Conservation (phyloP, 2,888 invertebrate species). For the Galeruca laticollis region DNA sequence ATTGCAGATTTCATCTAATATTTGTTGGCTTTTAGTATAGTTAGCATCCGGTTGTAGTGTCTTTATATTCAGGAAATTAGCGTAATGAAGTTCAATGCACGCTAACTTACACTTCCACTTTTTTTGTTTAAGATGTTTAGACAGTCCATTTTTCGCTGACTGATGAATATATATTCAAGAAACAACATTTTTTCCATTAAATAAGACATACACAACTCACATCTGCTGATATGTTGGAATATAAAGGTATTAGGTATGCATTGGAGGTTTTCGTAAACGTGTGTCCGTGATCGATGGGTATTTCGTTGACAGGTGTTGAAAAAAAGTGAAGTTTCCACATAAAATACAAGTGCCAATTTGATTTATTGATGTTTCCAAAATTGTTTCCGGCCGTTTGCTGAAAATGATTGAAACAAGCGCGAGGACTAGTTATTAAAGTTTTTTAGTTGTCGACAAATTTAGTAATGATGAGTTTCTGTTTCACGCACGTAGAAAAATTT, state of each 20-base stretch:
- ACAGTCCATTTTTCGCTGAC: no score
- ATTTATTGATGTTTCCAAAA: conserved; percentile 51
- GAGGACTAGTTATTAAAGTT: conserved; percentile 3
- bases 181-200: no score
- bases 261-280: conserved; percentile 49
- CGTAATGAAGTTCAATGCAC: no score
- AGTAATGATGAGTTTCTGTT: conserved; percentile 7
- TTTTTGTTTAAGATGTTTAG: no score
- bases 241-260: conserved; percentile 55
- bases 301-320: conserved; percentile 58
- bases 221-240: conserved; percentile 12
- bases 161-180: no score
- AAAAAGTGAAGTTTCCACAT: conserved; percentile 58
- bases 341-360: conserved; percentile 56
- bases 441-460: conserved; percentile 1
- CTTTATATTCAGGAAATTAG: no score
- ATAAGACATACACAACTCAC: neutral
- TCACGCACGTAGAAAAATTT: neutral
- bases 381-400: conserved; percentile 49
- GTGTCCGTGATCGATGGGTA: conserved; percentile 56
- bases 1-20: no score
- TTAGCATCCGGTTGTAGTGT: no score
- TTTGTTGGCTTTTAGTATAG: no score
- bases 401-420: conserved; percentile 10
- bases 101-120: no score